phyloP scores from a whole-genome alignment of 2,113 vertebrate species.

The Parotia lawesii region DNA sequence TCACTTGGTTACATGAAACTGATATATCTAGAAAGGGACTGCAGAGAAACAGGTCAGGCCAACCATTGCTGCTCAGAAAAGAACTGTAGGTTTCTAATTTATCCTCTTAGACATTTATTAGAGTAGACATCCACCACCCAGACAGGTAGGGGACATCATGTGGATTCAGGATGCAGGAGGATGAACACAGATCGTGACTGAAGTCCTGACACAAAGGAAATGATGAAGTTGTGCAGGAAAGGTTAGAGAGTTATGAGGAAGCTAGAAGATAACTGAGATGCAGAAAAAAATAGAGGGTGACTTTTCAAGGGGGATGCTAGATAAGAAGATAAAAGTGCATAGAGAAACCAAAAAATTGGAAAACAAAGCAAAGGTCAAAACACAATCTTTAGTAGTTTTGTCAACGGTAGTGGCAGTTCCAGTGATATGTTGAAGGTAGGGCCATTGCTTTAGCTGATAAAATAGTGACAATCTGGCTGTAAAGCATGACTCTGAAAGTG shows the following conservation, averaged over 20 bases:
- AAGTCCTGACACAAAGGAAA: not conserved
- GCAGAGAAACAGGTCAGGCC: not conserved
- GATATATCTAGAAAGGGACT: not conserved
- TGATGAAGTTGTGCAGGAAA: not conserved
- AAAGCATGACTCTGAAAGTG: not conserved
- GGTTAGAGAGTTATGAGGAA: not conserved
- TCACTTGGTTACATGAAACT: not conserved
- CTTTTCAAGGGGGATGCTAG: not conserved
- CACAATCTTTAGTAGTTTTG: not conserved
- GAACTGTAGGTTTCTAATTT: not conserved
- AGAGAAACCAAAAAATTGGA: not conserved
- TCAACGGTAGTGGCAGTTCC: not conserved
- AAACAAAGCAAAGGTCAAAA: not conserved
- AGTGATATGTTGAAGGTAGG: not conserved
- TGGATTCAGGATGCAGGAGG: not conserved
- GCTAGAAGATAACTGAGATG: not conserved
- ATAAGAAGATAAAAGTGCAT: not conserved
- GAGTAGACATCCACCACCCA: not conserved
- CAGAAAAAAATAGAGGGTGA: not conserved
- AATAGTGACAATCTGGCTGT: not conserved
- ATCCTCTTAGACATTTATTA: not conserved
- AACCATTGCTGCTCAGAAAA: not conserved
- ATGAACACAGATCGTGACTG: not conserved
- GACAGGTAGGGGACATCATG: not conserved
- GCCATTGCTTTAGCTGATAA: not conserved